These are phyloP conservation scores for Prietella phreatophila DNA, from an alignment of 2,113 vertebrate genomes.

Conservation along the genomic window DNA sequence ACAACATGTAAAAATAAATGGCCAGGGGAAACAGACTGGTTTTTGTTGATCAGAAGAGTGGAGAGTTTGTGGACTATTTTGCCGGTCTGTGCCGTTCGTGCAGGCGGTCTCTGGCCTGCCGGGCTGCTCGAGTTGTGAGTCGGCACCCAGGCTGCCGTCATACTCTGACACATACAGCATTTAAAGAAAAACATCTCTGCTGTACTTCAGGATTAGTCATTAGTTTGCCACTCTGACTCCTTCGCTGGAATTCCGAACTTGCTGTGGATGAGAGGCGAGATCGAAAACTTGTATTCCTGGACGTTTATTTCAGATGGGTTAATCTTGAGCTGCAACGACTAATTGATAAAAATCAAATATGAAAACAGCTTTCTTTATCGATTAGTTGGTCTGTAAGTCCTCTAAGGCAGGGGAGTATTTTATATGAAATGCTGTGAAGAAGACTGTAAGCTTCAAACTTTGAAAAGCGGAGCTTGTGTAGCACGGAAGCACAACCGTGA, in stretches of 20 bases:
- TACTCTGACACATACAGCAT: conserved; percentile 27
- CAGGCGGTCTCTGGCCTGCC: conserved; percentile 42
- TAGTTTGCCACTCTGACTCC: conserved; percentile 26
- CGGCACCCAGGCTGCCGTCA: neutral
- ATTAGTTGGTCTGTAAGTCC: too few relatives aligned
- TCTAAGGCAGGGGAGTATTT: too few relatives aligned
- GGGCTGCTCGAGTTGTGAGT: conserved; percentile 23
- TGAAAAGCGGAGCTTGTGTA: too few relatives aligned
- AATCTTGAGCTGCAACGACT: neutral
- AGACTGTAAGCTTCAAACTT: too few relatives aligned
- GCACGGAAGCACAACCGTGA: too few relatives aligned
- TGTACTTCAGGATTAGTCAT: conserved; percentile 36
- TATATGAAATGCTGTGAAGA: too few relatives aligned
- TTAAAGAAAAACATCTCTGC: conserved; percentile 31
- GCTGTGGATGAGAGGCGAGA: conserved; percentile 29
- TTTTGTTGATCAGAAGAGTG: conserved; percentile 68
- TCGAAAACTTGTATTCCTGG: conserved; percentile 12
- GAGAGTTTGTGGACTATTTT: conserved; percentile 64
- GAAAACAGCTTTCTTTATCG: too few relatives aligned
- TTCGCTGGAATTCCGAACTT: conserved; percentile 9
- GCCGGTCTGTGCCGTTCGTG: conserved; percentile 59
- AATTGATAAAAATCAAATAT: too few relatives aligned
- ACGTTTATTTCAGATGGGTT: conserved; percentile 19
- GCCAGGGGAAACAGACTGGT: conserved; percentile 64
- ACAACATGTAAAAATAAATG: conserved; percentile 69